A percentile compares a stretch with the other conserved stretches of the same genome.
Conservation (phyloP, 2,888 invertebrate species). For the Steromphala cineraria region DNA sequence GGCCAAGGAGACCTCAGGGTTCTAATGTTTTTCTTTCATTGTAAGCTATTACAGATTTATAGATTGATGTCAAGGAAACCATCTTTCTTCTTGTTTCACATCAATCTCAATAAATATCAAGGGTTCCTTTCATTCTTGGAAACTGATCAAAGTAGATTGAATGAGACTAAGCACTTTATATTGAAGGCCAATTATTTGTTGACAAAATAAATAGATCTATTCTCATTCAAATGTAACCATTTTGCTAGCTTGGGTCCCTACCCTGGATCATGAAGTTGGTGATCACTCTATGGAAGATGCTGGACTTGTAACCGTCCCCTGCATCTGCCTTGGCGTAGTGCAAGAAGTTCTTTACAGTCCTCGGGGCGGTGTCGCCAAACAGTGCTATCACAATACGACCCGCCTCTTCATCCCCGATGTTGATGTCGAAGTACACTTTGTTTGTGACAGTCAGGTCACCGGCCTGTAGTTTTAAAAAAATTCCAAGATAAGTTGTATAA, state of each 20-base stretch:
- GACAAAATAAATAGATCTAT: too few relatives aligned
- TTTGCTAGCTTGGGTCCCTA: slow-evolving; percentile 72
- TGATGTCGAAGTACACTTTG: slow-evolving; percentile 88
- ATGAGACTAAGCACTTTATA: too few relatives aligned
- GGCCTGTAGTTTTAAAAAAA: slow-evolving; percentile 43
- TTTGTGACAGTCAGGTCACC: slow-evolving; percentile 81
- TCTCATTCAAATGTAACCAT: too few relatives aligned
- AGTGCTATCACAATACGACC: slow-evolving; percentile 90
- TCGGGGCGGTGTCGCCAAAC: slow-evolving; percentile 91
- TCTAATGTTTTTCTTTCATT: too few relatives aligned
- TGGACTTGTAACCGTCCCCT: slow-evolving; percentile 82
- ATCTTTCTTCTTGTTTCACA: too few relatives aligned
- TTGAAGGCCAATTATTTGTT: too few relatives aligned
- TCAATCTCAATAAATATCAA: too few relatives aligned
- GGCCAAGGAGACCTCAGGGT: too few relatives aligned
- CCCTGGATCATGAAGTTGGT: slow-evolving; percentile 95
- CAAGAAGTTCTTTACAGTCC: slow-evolving; percentile 90
- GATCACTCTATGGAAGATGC: slow-evolving; percentile 89
- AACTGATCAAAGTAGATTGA: too few relatives aligned
- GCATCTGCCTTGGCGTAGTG: slow-evolving; percentile 80
- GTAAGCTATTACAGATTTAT: too few relatives aligned
- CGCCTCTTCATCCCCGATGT: slow-evolving; percentile 82
- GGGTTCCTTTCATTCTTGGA: too few relatives aligned
- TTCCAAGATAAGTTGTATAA: not conserved
- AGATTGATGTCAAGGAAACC: too few relatives aligned